Evolutionary conservation across 2,888 invertebrate species (phyloP).

Genomic region (Eueremaeus valkanovi): DNA sequence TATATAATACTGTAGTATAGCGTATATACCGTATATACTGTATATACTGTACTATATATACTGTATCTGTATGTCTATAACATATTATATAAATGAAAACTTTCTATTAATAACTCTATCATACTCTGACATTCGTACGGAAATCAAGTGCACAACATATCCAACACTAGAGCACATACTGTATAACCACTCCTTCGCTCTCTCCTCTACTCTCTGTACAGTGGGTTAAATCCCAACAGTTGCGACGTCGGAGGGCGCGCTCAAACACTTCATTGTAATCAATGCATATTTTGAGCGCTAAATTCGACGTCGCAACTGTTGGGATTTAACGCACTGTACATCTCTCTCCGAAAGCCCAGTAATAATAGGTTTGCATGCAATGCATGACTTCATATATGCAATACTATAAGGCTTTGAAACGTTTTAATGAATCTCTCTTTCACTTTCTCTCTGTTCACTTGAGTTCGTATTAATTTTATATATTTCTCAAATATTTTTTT

Average conservation of each 20-base stretch:
- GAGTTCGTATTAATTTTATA: no score
- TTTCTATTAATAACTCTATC: conserved; percentile 11
- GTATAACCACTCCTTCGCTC: no score
- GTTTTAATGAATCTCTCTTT: not conserved
- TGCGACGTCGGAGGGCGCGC: no score
- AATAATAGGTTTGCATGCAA: conserved; percentile 8
- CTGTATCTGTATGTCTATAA: not conserved
- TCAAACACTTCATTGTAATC: no score
- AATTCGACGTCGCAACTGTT: no score
- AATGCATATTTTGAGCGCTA: no score
- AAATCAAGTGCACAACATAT: conserved; percentile 17
- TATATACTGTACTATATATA: not conserved
- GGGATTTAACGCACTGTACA: no score
- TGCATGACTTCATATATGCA: not conserved
- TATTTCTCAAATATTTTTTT: not conserved
- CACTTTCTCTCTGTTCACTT: no score
- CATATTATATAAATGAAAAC: not conserved
- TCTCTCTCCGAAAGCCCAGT: not conserved
- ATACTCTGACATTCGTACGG: conserved; percentile 25
- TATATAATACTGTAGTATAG: no score
- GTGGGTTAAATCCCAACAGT: no score
- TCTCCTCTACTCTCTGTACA: no score
- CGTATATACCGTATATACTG: no score
- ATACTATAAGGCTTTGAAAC: not conserved
- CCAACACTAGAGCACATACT: not conserved